These are phyloP conservation scores for Halisarca cf. caerulea DNA, from an alignment of 37 sponge, comb jelly and placozoan species.

Conservation along the genomic window DNA sequence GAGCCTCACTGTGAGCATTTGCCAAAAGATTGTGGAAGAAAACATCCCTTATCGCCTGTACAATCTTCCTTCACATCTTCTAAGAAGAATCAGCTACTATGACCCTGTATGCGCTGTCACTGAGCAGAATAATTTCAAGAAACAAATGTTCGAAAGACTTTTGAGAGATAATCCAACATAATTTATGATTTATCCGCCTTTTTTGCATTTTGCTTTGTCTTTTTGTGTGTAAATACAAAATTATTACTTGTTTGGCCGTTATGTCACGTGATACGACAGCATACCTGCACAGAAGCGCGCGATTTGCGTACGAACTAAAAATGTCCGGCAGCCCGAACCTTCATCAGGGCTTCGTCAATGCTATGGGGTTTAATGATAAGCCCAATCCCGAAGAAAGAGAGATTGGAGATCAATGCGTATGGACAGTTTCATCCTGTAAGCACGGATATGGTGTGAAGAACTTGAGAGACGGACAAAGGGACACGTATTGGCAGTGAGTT, in stretches of 20 bases:
- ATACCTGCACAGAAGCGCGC: too few relatives aligned
- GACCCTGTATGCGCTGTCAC: background rate
- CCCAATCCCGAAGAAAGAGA: slow-evolving; percentile 32
- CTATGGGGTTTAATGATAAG: too few relatives aligned
- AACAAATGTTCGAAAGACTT: background rate
- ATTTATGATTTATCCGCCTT: background rate
- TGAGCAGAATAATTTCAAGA: background rate
- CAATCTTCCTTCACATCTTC: slow-evolving; percentile 51
- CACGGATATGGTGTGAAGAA: slow-evolving; percentile 91
- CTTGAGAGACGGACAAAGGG: slow-evolving; percentile 74
- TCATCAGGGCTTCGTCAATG: too few relatives aligned
- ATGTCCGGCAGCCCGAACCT: too few relatives aligned
- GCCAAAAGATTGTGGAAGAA: slow-evolving; percentile 19
- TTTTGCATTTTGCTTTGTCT: too few relatives aligned
- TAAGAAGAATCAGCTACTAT: slow-evolving; percentile 37
- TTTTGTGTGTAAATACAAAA: too few relatives aligned
- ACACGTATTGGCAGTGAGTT: slow-evolving; percentile 97
- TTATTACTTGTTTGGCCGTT: too few relatives aligned
- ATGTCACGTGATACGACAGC: too few relatives aligned
- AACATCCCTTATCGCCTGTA: slow-evolving; percentile 29
- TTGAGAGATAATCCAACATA: slow-evolving; percentile 13
- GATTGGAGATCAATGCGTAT: slow-evolving; percentile 79
- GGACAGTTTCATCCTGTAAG: slow-evolving; percentile 98
- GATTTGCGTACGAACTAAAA: too few relatives aligned
- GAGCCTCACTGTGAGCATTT: background rate